Conservation (phyloP, 2,888 invertebrate genomes). For the Platycnemis pennipes region DNA sequence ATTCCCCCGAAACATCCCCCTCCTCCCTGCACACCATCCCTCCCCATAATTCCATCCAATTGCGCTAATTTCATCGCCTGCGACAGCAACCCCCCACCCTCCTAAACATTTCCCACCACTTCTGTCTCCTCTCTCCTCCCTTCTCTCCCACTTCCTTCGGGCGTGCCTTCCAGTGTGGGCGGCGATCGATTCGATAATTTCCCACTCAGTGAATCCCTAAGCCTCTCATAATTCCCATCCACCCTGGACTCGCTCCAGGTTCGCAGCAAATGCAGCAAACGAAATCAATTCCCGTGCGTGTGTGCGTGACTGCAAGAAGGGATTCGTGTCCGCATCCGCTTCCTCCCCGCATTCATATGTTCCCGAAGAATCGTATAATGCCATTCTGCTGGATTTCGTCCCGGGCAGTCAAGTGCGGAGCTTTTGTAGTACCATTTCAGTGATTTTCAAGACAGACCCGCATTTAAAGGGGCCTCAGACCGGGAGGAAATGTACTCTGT, state of each 20-base stretch:
- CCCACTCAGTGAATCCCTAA: conserved; percentile 5
- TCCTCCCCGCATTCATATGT: too few relatives aligned
- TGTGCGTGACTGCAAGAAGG: conserved; percentile 3
- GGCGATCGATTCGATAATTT: conserved; percentile 52
- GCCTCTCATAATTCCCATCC: conserved; percentile 1
- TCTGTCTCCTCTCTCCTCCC: too few relatives aligned
- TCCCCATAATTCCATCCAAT: conserved; percentile 40
- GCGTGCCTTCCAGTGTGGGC: background rate
- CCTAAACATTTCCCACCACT: too few relatives aligned
- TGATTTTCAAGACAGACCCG: too few relatives aligned
- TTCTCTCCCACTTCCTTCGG: background rate
- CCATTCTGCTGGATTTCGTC: background rate
- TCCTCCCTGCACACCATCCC: background rate
- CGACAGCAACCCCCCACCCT: background rate
- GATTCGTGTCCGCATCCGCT: background rate
- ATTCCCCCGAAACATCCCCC: too few relatives aligned
- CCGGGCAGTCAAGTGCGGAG: too few relatives aligned
- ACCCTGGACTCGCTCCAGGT: background rate
- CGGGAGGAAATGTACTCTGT: too few relatives aligned
- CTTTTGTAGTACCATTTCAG: too few relatives aligned
- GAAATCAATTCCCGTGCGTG: conserved; percentile 49
- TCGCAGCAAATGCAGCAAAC: conserved; percentile 34
- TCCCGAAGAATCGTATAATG: too few relatives aligned
- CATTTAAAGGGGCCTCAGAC: too few relatives aligned
- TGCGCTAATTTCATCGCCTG: conserved; percentile 57